phyloP scores from a whole-genome alignment of 2,888 invertebrate genomes.

The Clistopyga incitator region DNA sequence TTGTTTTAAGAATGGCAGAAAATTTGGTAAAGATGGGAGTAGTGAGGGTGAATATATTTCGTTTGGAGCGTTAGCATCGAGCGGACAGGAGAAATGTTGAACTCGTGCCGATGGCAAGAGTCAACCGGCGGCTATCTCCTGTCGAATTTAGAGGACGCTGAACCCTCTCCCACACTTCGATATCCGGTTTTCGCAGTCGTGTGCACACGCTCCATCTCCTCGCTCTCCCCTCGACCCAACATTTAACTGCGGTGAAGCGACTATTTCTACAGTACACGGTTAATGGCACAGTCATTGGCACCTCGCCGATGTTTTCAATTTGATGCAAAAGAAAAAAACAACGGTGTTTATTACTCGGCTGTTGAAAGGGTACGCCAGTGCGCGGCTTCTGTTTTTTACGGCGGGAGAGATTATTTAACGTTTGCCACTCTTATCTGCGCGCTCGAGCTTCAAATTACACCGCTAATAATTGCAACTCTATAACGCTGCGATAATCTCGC shows the following conservation, averaged over 20 bases:
- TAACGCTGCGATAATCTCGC: too few relatives aligned
- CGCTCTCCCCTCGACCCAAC: slow-evolving; percentile 42
- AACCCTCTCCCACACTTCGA: slow-evolving; percentile 69
- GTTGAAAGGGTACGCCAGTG: background rate
- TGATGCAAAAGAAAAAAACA: background rate
- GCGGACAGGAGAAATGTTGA: slow-evolving; percentile 37
- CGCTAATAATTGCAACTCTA: too few relatives aligned
- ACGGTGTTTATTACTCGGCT: background rate
- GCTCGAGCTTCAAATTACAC: too few relatives aligned
- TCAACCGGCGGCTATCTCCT: slow-evolving; percentile 53
- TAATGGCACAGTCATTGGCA: background rate
- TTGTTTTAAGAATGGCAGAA: background rate
- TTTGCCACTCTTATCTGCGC: background rate
- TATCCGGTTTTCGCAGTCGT: slow-evolving; percentile 68
- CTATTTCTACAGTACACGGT: background rate
- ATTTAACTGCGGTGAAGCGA: slow-evolving; percentile 29
- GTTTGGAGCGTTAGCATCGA: slow-evolving; percentile 8
- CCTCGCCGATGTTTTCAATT: background rate
- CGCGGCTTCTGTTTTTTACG: background rate
- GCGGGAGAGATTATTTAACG: background rate
- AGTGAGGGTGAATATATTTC: background rate
- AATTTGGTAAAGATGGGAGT: background rate
- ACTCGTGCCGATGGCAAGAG: slow-evolving; percentile 48
- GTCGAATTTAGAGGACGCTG: slow-evolving; percentile 68
- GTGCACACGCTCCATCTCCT: slow-evolving; percentile 41